Evolutionary conservation across 2,888 invertebrate genomes (phyloP), one percentile per base, ranked within the genome.

Genomic region (Epistrophe eligans): DNA sequence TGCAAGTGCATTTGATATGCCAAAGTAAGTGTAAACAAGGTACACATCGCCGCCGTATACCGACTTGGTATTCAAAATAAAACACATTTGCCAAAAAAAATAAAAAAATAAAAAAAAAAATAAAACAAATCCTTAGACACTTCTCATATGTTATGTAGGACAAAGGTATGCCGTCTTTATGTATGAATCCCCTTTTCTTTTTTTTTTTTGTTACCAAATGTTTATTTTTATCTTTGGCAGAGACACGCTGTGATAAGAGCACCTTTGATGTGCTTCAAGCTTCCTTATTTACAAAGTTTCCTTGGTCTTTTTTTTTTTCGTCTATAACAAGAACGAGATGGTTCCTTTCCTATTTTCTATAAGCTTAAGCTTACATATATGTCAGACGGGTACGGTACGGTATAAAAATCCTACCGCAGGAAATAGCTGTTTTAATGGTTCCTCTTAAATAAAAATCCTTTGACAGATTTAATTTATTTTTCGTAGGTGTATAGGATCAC

Each of bases 1-100:
- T 19, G 1, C 10, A 58, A 58, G 58, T 24, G 40, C 40, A 40
- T 62, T 62, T 62, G 62, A 43, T 15, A 62, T 62, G 43, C 9
- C 62, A 62, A 62, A 62, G 62, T 62, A 43, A 62, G 62, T 43
- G 62, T 40, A 62, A 38, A 24, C 43, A 62, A 15, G 13, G 9
- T 32, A 6, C 32, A 24, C 24, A 24, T 3, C 24, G 24, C 24
- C 24, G 24, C 24, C 3, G 24, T 24, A 24, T 8, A 24, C 28
- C 19, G 13, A 38, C 19, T 11, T 11, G 17, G 6, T 58, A 32
- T 38, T 38, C 38, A 13, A 40, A 38, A 17, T 17, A 32, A 19
- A 40, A 6, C 4, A 24, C 38, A 11, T 38, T 58, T 50, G n/a
- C 28, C n/a, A 57, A 35, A 57, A 24, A n/a, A n/a, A n/a, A n/a